These are phyloP conservation scores for Aleiodes testaceus DNA, from an alignment of 2,888 invertebrate genomes.

Conservation along the genomic window DNA sequence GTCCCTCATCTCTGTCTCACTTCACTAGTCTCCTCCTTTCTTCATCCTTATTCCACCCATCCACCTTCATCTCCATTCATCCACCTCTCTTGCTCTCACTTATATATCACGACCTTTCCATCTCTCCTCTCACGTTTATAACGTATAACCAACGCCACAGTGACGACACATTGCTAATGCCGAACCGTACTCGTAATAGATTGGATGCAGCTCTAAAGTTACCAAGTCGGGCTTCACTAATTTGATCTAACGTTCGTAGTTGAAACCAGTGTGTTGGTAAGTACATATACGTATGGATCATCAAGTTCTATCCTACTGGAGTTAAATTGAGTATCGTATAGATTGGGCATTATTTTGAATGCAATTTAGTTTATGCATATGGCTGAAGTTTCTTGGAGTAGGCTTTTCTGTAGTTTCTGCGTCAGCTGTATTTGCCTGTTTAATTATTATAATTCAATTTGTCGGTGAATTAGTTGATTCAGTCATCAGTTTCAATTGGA, in stretches of 20 bases:
- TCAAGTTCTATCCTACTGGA: slow-evolving; percentile 24
- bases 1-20: slow-evolving; percentile 39
- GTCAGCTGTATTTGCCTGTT: neutral
- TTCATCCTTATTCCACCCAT: slow-evolving; percentile 32
- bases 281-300: slow-evolving; percentile 31
- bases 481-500: slow-evolving; percentile 7
- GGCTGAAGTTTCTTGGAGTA: slow-evolving; percentile 10
- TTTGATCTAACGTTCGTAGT: slow-evolving; percentile 32
- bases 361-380: slow-evolving; percentile 30
- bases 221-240: slow-evolving; percentile 29
- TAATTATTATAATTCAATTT: neutral
- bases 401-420: neutral
- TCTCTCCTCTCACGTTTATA: slow-evolving; percentile 32
- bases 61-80: slow-evolving; percentile 41
- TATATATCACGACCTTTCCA: slow-evolving; percentile 46
- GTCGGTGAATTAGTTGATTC: neutral
- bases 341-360: slow-evolving; percentile 30
- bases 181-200: slow-evolving; percentile 67
- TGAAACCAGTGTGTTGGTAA: slow-evolving; percentile 24
- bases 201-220: slow-evolving; percentile 56
- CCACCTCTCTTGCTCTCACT: slow-evolving; percentile 47
- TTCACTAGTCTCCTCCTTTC: slow-evolving; percentile 32
- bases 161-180: slow-evolving; percentile 68
- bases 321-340: slow-evolving; percentile 33
- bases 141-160: slow-evolving; percentile 23